Conservation (phyloP, 2,888 invertebrate genomes). For the Eupithecia vulgata region DNA sequence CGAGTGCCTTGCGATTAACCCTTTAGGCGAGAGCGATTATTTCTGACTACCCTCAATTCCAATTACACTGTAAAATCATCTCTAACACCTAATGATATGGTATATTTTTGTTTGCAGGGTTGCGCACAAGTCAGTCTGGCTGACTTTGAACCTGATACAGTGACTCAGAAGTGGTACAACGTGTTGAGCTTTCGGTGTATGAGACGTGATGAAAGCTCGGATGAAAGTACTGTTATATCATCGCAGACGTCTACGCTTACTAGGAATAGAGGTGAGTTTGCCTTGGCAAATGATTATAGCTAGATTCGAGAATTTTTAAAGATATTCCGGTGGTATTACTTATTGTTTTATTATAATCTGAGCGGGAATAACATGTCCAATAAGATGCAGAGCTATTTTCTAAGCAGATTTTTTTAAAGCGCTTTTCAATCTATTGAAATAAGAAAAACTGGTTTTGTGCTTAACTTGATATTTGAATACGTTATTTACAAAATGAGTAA, state of each 20-base stretch:
- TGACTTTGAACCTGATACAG: constrained; percentile 93
- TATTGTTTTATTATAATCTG: neutral
- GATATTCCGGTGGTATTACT: neutral
- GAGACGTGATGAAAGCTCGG: constrained; percentile 94
- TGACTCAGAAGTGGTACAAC: constrained; percentile 96
- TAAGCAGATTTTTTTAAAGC: neutral
- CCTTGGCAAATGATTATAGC: neutral
- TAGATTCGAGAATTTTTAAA: neutral
- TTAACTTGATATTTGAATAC: too few relatives aligned
- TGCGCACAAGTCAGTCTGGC: constrained; percentile 98
- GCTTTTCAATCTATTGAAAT: neutral
- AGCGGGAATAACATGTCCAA: neutral
- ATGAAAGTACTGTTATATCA: constrained; percentile 98
- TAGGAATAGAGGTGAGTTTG: constrained; percentile 88
- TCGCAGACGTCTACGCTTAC: constrained; percentile 98
- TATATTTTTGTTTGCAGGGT: constrained; percentile 85
- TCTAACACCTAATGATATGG: constrained; percentile 16
- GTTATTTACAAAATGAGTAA: neutral
- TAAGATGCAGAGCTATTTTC: neutral
- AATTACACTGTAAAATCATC: constrained; percentile 12
- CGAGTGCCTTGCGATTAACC: constrained; percentile 78
- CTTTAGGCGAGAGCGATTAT: constrained; percentile 78
- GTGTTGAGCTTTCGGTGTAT: constrained; percentile 88
- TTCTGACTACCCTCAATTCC: constrained; percentile 53
- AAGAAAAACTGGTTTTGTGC: neutral